phyloP scores from a whole-genome alignment of 1,140 invertebrate genomes.

The Drosophila busckii region DNA sequence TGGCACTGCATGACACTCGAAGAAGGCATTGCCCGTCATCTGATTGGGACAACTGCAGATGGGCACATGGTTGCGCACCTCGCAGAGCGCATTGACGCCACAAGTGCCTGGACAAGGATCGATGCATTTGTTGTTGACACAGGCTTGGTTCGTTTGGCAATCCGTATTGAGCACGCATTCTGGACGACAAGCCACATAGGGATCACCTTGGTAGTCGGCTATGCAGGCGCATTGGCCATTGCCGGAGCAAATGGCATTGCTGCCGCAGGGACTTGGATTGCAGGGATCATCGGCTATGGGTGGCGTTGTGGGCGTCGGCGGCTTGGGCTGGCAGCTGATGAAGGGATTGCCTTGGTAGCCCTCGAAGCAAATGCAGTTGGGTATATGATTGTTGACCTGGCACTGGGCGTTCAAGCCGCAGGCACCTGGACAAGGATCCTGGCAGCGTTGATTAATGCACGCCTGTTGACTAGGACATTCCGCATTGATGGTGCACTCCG shows the following conservation, averaged over 20 bases:
- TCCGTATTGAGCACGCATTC: conserved; percentile 93
- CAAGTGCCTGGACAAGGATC: conserved; percentile 90
- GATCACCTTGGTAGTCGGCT: conserved; percentile 90
- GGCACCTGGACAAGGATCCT: conserved; percentile 90
- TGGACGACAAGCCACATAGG: conserved; percentile 89
- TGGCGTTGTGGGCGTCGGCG: conserved; percentile 67
- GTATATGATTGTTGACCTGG: conserved; percentile 83
- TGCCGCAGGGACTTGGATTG: conserved; percentile 89
- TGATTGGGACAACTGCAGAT: conserved; percentile 87
- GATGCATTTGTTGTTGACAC: conserved; percentile 89
- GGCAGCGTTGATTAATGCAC: conserved; percentile 89
- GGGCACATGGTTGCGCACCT: conserved; percentile 87
- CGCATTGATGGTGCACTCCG: conserved; percentile 89
- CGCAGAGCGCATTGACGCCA: conserved; percentile 87
- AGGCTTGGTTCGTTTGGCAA: conserved; percentile 85
- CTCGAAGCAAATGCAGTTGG: conserved; percentile 84
- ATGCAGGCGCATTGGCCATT: conserved; percentile 90
- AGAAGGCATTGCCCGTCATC: conserved; percentile 87
- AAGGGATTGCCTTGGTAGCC: conserved; percentile 88
- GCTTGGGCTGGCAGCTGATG: conserved; percentile 82
- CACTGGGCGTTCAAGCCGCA: conserved; percentile 89
- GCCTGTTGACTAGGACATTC: conserved; percentile 89
- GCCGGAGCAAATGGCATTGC: conserved; percentile 88
- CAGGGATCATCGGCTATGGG: conserved; percentile 80
- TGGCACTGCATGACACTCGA: conserved; percentile 74